These are phyloP conservation scores for Drosophila ercepeae DNA, from an alignment of 1,140 invertebrate genomes.

Conservation along the genomic window DNA sequence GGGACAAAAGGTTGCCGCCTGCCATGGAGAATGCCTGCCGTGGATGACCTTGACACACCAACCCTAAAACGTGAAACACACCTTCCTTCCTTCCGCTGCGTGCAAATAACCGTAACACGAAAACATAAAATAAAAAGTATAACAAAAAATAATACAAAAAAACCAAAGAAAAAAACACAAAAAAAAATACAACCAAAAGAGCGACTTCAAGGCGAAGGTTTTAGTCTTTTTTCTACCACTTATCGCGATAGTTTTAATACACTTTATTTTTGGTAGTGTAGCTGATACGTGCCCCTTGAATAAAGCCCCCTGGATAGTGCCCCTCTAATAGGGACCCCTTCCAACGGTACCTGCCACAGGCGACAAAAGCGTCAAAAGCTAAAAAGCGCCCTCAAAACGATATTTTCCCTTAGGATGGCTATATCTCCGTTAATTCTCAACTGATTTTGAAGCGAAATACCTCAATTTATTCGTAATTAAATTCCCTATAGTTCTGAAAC, in stretches of 20 bases:
- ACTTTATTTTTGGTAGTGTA: conserved; percentile 4
- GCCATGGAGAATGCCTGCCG: conserved; percentile 66
- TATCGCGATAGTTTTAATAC: conserved; percentile 17
- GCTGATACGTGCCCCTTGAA: conserved; percentile 1
- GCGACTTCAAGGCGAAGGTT: conserved; percentile 45
- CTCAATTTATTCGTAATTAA: no score
- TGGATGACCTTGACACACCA: conserved; percentile 76
- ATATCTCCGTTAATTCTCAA: no score
- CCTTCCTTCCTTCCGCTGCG: conserved; percentile 65
- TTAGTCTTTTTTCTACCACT: conserved; percentile 35
- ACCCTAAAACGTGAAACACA: conserved; percentile 28
- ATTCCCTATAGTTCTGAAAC: no score
- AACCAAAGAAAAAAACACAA: conserved; percentile 16
- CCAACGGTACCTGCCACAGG: conserved; percentile 24
- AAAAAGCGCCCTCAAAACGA: neutral
- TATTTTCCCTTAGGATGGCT: no score
- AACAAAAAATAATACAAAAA: conserved; percentile 23
- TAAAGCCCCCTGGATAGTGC: neutral
- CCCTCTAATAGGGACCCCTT: no score
- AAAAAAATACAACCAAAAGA: conserved; percentile 32
- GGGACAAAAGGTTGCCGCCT: conserved; percentile 65
- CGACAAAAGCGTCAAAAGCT: conserved; percentile 6
- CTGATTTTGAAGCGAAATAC: no score
- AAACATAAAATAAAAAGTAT: no score
- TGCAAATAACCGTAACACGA: conserved; percentile 54